phyloP scores from a whole-genome alignment of 2,113 vertebrate species.

The Hypomesus transpacificus region DNA sequence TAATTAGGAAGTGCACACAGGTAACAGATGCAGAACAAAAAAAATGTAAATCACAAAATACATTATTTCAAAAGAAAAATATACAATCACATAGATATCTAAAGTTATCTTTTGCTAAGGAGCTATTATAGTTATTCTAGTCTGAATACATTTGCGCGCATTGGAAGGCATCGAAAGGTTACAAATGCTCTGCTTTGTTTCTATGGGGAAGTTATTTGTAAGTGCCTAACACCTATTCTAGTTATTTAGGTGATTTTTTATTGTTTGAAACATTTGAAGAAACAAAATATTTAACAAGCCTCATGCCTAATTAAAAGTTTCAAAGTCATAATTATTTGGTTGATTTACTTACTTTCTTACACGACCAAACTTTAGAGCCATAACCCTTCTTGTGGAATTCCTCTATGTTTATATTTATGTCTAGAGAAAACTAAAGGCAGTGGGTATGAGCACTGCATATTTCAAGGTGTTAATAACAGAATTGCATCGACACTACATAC shows the following conservation, averaged over 20 bases:
- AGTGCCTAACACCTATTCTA: not conserved
- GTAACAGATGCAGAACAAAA: too few relatives aligned
- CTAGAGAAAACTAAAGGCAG: constrained; percentile 72
- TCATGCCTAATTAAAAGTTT: too few relatives aligned
- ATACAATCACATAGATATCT: too few relatives aligned
- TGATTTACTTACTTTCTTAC: constrained; percentile 3
- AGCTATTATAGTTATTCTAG: too few relatives aligned
- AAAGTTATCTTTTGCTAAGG: too few relatives aligned
- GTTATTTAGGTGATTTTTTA: not conserved
- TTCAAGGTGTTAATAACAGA: not conserved
- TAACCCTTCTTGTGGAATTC: constrained; percentile 83
- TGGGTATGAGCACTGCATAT: constrained; percentile 51
- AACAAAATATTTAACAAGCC: too few relatives aligned
- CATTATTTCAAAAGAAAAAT: too few relatives aligned
- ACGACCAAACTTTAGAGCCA: not conserved
- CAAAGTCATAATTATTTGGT: not conserved
- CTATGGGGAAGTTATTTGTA: not conserved
- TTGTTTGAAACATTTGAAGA: constrained; percentile 8
- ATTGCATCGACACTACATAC: not conserved
- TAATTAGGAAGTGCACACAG: too few relatives aligned
- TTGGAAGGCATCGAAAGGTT: too few relatives aligned
- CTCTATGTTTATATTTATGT: constrained; percentile 54
- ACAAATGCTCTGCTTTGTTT: too few relatives aligned
- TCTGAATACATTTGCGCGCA: too few relatives aligned
- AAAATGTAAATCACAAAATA: too few relatives aligned